These are phyloP conservation scores for Nerophis ophidion DNA, from an alignment of 2,113 vertebrate species.

Conservation along the genomic window DNA sequence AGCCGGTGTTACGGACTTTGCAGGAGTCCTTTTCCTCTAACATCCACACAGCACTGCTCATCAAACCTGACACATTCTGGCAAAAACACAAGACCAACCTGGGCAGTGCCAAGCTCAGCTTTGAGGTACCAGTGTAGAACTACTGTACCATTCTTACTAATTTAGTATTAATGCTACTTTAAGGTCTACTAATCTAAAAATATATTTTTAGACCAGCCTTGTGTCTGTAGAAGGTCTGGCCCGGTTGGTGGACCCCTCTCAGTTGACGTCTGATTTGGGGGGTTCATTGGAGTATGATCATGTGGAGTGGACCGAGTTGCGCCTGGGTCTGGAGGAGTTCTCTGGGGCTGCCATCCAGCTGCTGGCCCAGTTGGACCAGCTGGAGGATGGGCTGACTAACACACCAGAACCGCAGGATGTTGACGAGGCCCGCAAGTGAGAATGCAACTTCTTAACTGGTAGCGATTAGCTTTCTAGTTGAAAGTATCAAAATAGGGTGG, in stretches of 20 bases:
- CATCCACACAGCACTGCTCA: constrained; percentile 95
- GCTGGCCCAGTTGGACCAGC: constrained; percentile 89
- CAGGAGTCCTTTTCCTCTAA: constrained; percentile 93
- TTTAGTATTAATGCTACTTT: not conserved
- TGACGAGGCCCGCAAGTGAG: constrained; percentile 82
- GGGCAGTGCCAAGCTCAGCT: constrained; percentile 97
- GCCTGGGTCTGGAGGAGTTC: constrained; percentile 94
- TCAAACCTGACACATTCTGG: constrained; percentile 99
- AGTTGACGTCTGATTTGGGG: constrained; percentile 92
- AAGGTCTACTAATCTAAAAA: not conserved
- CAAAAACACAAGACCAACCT: constrained; percentile 99
- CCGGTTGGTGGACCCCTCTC: constrained; percentile 92
- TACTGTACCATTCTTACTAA: not conserved
- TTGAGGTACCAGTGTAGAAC: constrained; percentile 76
- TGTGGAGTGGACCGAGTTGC: constrained; percentile 95
- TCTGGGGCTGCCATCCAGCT: constrained; percentile 90
- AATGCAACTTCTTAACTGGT: not conserved
- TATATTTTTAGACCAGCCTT: constrained; percentile 83
- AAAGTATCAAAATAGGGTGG: not conserved
- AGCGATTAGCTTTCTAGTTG: not conserved
- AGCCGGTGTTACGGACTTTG: constrained; percentile 91
- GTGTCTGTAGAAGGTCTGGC: constrained; percentile 96
- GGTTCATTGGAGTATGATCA: constrained; percentile 97
- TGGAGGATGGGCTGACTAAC: constrained; percentile 87
- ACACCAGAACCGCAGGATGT: constrained; percentile 88